Conservation (phyloP, 2,113 vertebrate genomes). For the Dermatemys mawii region DNA sequence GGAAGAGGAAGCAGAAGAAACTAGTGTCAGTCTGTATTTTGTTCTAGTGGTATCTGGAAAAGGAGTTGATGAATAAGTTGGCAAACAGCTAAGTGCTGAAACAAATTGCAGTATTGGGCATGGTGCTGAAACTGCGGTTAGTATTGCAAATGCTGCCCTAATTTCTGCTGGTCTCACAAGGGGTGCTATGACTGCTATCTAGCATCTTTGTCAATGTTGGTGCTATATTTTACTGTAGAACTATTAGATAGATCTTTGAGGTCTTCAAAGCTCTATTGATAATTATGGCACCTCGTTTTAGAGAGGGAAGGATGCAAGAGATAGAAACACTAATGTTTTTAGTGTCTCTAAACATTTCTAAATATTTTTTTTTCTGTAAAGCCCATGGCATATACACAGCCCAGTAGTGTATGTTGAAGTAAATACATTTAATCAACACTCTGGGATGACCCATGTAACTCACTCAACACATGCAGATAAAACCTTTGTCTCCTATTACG, state of each 20-base stretch:
- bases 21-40: not conserved
- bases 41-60: not conserved
- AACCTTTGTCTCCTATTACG: not conserved
- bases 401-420: not conserved
- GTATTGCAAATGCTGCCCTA: not conserved
- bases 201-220: not conserved
- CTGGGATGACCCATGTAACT: not conserved
- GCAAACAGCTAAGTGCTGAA: not conserved
- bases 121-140: not conserved
- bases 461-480: conserved; percentile 1
- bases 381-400: rapidly evolving
- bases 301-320: not conserved
- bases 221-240: not conserved
- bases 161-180: not conserved
- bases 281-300: not conserved
- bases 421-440: not conserved
- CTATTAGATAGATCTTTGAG: not conserved
- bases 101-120: rapidly evolving
- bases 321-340: not conserved
- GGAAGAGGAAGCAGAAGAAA: not conserved
- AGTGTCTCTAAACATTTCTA: not conserved
- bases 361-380: not conserved
- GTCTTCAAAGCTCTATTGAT: not conserved
- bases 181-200: not conserved
- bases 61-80: not conserved